Percentiles rank a stretch among this genome's conserved stretches.
phyloP scores from a whole-genome alignment of 2,113 vertebrate species.

The Hystrix cristata region DNA sequence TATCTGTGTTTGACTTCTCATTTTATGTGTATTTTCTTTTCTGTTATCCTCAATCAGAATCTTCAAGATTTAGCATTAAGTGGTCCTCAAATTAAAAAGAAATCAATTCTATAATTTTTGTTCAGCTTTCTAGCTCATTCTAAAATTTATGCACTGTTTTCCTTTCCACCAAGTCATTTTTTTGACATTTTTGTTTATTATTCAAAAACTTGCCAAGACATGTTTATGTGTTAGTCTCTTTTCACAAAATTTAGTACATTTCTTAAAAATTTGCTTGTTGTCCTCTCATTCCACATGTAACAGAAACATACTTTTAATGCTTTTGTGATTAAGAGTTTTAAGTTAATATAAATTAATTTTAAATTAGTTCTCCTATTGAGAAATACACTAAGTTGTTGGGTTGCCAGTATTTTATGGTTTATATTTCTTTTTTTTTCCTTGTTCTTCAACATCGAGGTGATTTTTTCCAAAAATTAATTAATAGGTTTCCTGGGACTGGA shows the following conservation, averaged over 20 bases:
- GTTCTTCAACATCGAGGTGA: background rate
- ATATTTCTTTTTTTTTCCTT: background rate
- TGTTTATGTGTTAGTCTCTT: background rate
- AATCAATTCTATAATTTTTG: background rate
- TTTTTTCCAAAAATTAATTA: background rate
- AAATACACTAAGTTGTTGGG: background rate
- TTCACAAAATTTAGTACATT: background rate
- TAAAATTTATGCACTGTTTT: background rate
- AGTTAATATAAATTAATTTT: background rate
- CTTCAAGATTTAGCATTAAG: background rate
- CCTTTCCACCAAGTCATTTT: background rate
- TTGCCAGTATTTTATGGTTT: background rate
- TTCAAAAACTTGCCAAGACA: constrained; percentile 15
- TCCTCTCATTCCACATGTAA: background rate
- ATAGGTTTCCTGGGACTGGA: background rate
- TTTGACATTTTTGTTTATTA: background rate
- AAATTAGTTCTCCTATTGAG: background rate
- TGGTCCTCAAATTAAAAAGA: background rate
- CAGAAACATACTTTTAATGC: background rate
- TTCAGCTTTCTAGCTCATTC: background rate
- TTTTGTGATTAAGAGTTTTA: background rate
- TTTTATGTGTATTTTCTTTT: background rate
- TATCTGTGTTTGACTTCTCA: background rate
- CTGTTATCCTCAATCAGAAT: background rate
- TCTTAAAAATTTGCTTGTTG: background rate